A percentile compares a stretch with the other conserved stretches of the same genome.
These are phyloP conservation scores for Nomada flava DNA, from an alignment of 2,888 invertebrate genomes.

Conservation along the genomic window DNA sequence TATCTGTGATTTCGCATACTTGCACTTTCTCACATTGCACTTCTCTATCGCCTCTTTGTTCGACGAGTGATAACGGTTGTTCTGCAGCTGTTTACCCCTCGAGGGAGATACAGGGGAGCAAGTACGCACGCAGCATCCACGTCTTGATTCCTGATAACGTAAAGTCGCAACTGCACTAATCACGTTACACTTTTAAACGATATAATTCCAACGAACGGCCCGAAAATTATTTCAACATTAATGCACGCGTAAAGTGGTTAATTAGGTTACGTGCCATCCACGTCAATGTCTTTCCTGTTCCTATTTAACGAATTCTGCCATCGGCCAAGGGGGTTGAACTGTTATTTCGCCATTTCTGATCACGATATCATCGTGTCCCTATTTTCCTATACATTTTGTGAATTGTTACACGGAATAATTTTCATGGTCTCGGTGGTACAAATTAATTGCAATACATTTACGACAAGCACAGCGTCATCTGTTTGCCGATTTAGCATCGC, in stretches of 20 bases:
- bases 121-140: conserved; percentile 41
- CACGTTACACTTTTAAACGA: neutral
- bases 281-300: neutral
- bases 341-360: neutral
- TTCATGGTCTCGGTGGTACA: conserved; percentile 17
- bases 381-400: neutral
- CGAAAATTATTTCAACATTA: no score
- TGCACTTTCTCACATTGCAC: conserved; percentile 52
- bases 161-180: neutral
- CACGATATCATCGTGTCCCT: neutral
- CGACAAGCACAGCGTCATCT: conserved; percentile 44
- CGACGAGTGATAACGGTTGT: conserved; percentile 19
- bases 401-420: conserved; percentile 22
- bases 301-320: neutral
- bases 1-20: conserved; percentile 49
- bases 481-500: neutral
- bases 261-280: conserved; percentile 62
- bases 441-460: neutral
- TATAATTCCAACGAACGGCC: neutral
- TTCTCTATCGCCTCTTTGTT: conserved; percentile 23
- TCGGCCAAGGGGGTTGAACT: neutral
- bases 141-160: conserved; percentile 51
- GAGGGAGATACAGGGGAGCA: conserved; percentile 7
- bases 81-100: conserved; percentile 6
- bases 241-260: neutral